phyloP scores from a whole-genome alignment of 2,888 invertebrate species.

The Melipona bicolor region DNA sequence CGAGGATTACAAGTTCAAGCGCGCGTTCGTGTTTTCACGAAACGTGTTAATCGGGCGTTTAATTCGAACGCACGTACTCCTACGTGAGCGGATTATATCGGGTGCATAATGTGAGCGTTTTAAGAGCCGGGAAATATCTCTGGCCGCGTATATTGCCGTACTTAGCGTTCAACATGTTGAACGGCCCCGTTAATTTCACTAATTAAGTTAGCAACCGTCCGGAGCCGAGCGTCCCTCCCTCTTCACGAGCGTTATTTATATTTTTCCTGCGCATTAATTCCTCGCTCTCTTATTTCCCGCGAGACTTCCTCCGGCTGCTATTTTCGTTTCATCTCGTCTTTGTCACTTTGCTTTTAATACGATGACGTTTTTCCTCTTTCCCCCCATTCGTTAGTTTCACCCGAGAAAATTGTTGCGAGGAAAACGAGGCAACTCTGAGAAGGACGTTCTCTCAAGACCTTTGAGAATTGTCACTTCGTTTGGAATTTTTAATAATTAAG shows the following conservation, averaged over 20 bases:
- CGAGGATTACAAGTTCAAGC: constrained; percentile 21
- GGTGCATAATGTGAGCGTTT: constrained; percentile 71
- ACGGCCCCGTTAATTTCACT: constrained; percentile 82
- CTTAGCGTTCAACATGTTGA: constrained; percentile 78
- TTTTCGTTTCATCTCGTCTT: constrained; percentile 32
- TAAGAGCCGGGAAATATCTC: constrained; percentile 72
- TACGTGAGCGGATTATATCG: constrained; percentile 61
- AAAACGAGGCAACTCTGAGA: no score
- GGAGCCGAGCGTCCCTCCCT: constrained; percentile 55
- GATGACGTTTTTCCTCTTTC: not conserved
- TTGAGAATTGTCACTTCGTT: no score
- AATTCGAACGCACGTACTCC: constrained; percentile 64
- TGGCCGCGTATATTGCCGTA: constrained; percentile 70
- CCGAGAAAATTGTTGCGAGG: not conserved
- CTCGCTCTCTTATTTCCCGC: constrained; percentile 56
- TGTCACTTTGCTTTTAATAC: not conserved
- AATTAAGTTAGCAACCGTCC: constrained; percentile 82
- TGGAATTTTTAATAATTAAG: no score
- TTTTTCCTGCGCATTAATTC: constrained; percentile 68
- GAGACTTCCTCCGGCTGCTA: constrained; percentile 61
- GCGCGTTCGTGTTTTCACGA: constrained; percentile 61
- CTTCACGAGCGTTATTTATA: constrained; percentile 72
- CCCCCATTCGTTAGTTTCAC: not conserved
- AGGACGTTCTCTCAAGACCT: no score
- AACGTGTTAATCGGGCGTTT: constrained; percentile 72